Base-by-base conservation (phyloP, 2,888 invertebrate species). In the Orchesellides sinensis region DNA sequence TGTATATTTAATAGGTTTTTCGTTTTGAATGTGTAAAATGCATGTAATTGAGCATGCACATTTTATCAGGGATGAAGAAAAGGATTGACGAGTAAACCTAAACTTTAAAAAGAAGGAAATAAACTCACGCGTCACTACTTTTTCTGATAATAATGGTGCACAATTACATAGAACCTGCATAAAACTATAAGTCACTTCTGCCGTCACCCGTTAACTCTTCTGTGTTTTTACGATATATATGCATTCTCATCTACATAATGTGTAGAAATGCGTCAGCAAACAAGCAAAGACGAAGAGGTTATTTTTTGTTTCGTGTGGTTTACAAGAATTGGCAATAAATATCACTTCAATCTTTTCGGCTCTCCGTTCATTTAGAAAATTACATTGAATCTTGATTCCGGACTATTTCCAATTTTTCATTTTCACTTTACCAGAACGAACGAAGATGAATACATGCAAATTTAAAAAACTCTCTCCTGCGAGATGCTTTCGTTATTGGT, bases 311-410 rank as follows among this genome's bases (percentile, higher is more conserved):
- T 54, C 23, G 19, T 68, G 56, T 68, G 49, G 77, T 77, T 68
- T 68, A 69, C 68, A 69, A 63, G 49, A 70, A 78, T 78, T 63
- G 70, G 70, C 78, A 78, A 78, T 78, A 78, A 78, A 77, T 77
- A 70, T 70, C 63, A 52, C 8, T 78, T 61, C 29, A 68, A 40
- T 75, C 27, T 61, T 65, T 23, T 65, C 12, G 27, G 49, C 35
- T 35, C 32, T n/a, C 32, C 32, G 61, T 61, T 61, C 61, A 61
- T 10, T 23, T 63, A 40, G 40, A 63, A 63, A 63, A 59, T 40
- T 40, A 66, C 66, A 66, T 66, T 66, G 66, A 49, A 47, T 66
- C 25, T 2, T 47, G 32, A 69, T 52, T 69, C 52, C 69, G 32
- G 47, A 49, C 69, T 19, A 25, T 25, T 32, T n/a, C 52, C 52